These are phyloP conservation scores for Teleopsis dalmanni DNA, from an alignment of 1,140 invertebrate genomes.

Conservation along the genomic window DNA sequence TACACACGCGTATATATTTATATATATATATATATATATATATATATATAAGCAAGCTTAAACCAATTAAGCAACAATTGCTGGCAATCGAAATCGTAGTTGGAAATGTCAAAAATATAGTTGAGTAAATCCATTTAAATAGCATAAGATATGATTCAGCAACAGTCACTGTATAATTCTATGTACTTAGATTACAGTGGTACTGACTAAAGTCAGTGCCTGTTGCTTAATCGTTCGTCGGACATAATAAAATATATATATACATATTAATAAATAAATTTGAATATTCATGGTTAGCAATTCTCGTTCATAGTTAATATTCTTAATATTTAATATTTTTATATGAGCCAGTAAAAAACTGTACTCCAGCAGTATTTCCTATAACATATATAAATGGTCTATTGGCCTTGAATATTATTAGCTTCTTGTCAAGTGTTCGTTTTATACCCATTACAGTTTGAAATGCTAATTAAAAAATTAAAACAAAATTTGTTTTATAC, in stretches of 20 bases:
- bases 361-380: background rate
- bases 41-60: too few species aligned
- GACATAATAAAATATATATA: background rate
- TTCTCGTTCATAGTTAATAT: too few species aligned
- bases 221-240: background rate
- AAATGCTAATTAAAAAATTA: background rate
- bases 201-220: background rate
- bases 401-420: slow-evolving; percentile 9
- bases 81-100: too few species aligned
- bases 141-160: too few species aligned
- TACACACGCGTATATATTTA: too few species aligned
- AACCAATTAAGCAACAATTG: too few species aligned
- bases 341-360: slow-evolving; percentile 5
- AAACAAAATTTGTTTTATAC: background rate
- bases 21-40: too few species aligned
- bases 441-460: background rate
- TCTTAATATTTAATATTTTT: too few species aligned
- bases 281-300: too few species aligned
- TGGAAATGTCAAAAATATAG: too few species aligned
- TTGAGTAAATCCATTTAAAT: too few species aligned
- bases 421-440: background rate
- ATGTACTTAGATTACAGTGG: background rate
- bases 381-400: slow-evolving; percentile 14
- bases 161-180: background rate
- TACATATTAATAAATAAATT: background rate